Base-by-base conservation (phyloP, 2,888 invertebrate species). In the Cheilosia vernalis region DNA sequence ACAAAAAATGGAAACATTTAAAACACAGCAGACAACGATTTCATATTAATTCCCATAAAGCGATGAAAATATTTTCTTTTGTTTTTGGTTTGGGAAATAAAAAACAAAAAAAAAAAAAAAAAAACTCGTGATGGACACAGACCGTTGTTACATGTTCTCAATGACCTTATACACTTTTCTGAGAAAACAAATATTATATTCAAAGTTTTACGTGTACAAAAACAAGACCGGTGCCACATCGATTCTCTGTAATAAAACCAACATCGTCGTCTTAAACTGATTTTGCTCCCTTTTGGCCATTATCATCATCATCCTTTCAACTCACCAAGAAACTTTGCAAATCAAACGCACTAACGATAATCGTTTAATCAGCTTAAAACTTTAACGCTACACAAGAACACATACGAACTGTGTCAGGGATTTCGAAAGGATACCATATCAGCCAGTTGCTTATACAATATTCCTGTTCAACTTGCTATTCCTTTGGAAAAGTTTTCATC, bases 351-450 rank as follows among this genome's bases (percentile, higher is more conserved):
- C 64, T 77, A 72, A 78, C 61, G 64, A 83, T 83, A 83, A 83
- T 83, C 82, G 72, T 72, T 77, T 83, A 83, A 83, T 83, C 82
- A 83, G 82, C 82, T 83, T 83, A 83, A 83, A 78, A 83, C 66
- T 83, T 77, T 72, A 37, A 61, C 13, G 30, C 66, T 72, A 72
- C 64, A 58, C 63, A 40, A 70, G 42, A 40, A 24, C 21, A 42
- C 56, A 66, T 40, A 13, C 37, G 21, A 74, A 66, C 40, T 74
- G 19, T 44, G 64, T 64, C 74, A 64, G 47, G 49, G 56, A 74
- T 40, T 21, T 64, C 49, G 33, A 51, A 44, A 73, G 42, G 61
- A 73, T 49, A 27, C 17, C 33, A 2, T 33, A 13, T 30, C 27
- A 67, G 61, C 61, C 53, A 63, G 73, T 73, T 53, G 61, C 73